Percentiles rank a stretch among this genome's conserved stretches.
Conservation (phyloP, 2,797 vertebrate species). For the Remorina albescens region DNA sequence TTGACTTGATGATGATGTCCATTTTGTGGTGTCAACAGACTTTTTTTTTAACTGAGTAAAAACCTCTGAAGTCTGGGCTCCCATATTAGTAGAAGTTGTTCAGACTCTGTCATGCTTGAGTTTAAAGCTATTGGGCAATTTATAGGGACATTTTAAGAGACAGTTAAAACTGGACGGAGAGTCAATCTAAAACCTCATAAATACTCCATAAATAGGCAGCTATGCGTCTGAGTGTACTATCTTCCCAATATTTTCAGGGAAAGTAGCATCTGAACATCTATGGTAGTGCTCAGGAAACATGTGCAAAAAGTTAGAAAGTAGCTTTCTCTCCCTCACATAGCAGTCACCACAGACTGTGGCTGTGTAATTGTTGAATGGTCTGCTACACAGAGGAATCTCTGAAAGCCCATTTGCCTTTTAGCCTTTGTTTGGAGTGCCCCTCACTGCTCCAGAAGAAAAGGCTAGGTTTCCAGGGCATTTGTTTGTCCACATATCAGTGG, state of each 20-base stretch:
- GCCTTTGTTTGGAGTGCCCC: constrained; percentile 87
- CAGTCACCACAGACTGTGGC: constrained; percentile 31
- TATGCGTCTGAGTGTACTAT: constrained; percentile 28
- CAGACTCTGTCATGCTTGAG: constrained; percentile 53
- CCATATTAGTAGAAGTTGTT: constrained; percentile 55
- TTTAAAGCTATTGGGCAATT: constrained; percentile 66
- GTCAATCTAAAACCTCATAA: constrained; percentile 77
- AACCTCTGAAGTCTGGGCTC: constrained; percentile 50
- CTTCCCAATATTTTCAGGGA: constrained; percentile 37
- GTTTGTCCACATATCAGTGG: constrained; percentile 89
- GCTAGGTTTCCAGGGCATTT: constrained; percentile 82
- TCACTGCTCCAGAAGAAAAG: constrained; percentile 87
- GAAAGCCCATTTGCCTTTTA: constrained; percentile 84
- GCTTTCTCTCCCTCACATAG: constrained; percentile 22
- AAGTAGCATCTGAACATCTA: constrained; percentile 21
- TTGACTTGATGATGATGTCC: constrained; percentile 39
- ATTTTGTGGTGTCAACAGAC: constrained; percentile 69
- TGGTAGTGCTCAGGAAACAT: constrained; percentile 22
- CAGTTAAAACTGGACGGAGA: constrained; percentile 61
- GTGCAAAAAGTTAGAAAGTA: constrained; percentile 39
- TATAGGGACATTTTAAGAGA: constrained; percentile 72
- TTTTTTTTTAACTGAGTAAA: constrained; percentile 41
- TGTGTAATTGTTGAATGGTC: constrained; percentile 79
- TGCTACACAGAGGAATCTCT: constrained; percentile 86
- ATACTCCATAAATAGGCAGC: constrained; percentile 63